Conservation (phyloP, 2,113 vertebrate genomes). For the human region DNA sequence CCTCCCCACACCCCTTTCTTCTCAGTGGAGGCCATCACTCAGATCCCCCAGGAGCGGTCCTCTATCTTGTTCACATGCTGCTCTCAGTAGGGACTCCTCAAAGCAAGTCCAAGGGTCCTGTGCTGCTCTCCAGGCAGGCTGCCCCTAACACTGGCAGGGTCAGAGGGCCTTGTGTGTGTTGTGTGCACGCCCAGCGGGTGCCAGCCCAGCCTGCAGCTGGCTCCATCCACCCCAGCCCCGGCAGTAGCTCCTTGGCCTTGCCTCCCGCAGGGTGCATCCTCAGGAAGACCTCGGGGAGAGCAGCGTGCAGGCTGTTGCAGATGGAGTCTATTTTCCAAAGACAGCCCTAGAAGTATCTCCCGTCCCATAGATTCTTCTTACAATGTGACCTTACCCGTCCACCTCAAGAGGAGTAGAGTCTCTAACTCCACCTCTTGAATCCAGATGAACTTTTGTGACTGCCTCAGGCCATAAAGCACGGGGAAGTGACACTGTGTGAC, state of each 20-base stretch:
- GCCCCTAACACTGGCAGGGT: not conserved
- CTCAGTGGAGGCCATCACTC: rapidly evolving
- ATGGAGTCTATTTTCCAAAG: not conserved
- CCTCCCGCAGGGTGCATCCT: rapidly evolving
- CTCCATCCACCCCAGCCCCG: not conserved
- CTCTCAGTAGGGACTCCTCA: not conserved
- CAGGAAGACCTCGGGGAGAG: not conserved
- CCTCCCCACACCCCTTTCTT: not conserved
- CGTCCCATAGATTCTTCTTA: not conserved
- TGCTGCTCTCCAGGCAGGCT: not conserved
- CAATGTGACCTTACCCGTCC: rapidly evolving
- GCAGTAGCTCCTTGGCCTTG: not conserved
- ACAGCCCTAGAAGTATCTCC: not conserved
- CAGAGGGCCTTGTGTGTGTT: not conserved
- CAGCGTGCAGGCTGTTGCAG: not conserved
- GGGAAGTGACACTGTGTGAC: rapidly evolving
- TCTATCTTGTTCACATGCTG: not conserved
- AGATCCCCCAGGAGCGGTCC: not conserved
- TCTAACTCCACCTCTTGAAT: not conserved
- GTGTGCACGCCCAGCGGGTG: not conserved
- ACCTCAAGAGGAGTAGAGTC: not conserved
- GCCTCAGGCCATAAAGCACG: rapidly evolving
- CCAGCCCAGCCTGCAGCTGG: not conserved
- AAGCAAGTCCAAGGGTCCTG: not conserved
- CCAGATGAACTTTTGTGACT: not conserved